phyloP scores from a whole-genome alignment of 2,113 vertebrate genomes.

The Mobula birostris region DNA sequence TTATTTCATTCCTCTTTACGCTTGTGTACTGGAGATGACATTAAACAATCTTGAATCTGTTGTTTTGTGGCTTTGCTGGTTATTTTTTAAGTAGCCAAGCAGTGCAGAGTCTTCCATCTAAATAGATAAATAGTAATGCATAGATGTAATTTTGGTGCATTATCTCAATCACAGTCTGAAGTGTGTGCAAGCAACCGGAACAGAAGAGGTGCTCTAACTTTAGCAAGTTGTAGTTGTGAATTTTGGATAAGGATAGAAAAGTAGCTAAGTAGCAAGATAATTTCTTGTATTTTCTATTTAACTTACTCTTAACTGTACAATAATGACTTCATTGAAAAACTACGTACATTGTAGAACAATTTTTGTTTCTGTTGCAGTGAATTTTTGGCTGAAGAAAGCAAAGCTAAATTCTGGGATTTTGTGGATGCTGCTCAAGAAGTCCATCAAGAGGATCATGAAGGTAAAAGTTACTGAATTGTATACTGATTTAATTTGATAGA shows the following conservation, averaged over 20 bases:
- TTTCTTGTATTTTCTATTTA: not conserved
- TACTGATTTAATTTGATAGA: not conserved
- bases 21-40: too few relatives aligned
- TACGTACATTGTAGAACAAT: not conserved
- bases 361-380: slow-evolving; percentile 62
- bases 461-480: slow-evolving; percentile 53
- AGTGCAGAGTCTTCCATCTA: slow-evolving; percentile 3
- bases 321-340: slow-evolving; percentile 20
- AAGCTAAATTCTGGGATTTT: slow-evolving; percentile 94
- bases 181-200: not conserved
- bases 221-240: not conserved
- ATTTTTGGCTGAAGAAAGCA: slow-evolving; percentile 89
- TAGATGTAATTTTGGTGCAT: not conserved
- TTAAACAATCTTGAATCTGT: too few relatives aligned
- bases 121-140: slow-evolving; percentile 9
- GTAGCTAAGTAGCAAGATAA: not conserved
- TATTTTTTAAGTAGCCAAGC: slow-evolving; percentile 13
- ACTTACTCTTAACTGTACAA: not conserved
- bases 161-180: not conserved
- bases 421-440: slow-evolving; percentile 78
- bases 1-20: too few relatives aligned
- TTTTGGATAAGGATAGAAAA: not conserved
- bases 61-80: not conserved
- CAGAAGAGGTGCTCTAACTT: not conserved
- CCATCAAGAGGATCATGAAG: slow-evolving; percentile 62